Conservation (phyloP, 2,797 vertebrate genomes). For the Euphonia xanthogaster region DNA sequence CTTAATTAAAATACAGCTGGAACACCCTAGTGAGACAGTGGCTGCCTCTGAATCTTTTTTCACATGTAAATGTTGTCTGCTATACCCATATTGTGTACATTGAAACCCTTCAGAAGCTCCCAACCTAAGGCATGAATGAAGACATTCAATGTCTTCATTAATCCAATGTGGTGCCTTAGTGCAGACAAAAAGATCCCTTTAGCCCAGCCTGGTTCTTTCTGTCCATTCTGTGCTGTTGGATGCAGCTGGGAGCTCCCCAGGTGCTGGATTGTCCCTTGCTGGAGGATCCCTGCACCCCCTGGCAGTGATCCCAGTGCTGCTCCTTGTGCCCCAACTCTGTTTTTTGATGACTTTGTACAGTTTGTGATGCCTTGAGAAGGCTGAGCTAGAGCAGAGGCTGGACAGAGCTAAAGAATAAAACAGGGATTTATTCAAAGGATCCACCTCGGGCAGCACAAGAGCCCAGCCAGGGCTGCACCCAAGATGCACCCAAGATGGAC, state of each 20-base stretch:
- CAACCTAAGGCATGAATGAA: neutral
- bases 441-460: neutral
- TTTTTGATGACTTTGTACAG: neutral
- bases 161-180: neutral
- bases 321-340: neutral
- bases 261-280: neutral
- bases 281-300: neutral
- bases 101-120: neutral
- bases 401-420: rapidly evolving
- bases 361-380: neutral
- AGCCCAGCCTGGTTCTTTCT: neutral
- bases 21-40: neutral
- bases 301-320: neutral
- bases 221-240: rapidly evolving
- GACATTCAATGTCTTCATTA: no score
- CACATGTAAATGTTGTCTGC: neutral
- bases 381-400: neutral
- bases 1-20: neutral
- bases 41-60: neutral
- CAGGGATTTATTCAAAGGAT: neutral
- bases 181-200: neutral
- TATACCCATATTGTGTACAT: neutral
- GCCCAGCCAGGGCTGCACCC: neutral
- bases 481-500: neutral
- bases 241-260: neutral